A percentile compares a stretch with the other conserved stretches of the same genome.
Conservation (phyloP, 2,888 invertebrate species). For the Erannis defoliaria region DNA sequence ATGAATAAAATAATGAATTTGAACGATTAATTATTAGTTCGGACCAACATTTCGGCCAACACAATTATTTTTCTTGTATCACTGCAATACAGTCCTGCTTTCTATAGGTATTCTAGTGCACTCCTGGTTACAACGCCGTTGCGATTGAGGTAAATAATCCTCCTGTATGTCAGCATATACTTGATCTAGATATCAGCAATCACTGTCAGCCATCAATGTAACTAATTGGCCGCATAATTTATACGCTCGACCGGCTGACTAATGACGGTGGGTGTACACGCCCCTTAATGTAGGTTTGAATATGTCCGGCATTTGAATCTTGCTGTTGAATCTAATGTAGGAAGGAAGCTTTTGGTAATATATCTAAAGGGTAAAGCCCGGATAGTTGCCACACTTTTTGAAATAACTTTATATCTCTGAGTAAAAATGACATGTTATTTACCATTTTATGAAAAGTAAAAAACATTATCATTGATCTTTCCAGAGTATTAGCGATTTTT, state of each 20-base stretch:
- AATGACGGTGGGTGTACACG: slow-evolving; percentile 58
- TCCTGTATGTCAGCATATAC: slow-evolving; percentile 42
- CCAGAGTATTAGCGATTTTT: no score
- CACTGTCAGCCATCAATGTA: slow-evolving; percentile 73
- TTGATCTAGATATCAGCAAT: slow-evolving; percentile 70
- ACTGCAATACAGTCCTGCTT: no score
- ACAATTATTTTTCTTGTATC: no score
- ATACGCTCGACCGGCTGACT: slow-evolving; percentile 72
- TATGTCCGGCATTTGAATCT: neutral
- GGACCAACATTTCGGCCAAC: no score
- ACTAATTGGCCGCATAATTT: slow-evolving; percentile 81
- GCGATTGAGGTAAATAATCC: slow-evolving; percentile 12
- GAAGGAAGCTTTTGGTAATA: neutral
- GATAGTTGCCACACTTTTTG: no score
- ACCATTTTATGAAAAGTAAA: no score
- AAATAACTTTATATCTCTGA: no score
- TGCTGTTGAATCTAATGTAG: neutral
- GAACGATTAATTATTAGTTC: no score
- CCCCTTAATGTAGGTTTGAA: slow-evolving; percentile 26
- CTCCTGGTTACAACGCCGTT: neutral
- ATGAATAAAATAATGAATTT: no score
- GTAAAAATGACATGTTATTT: no score
- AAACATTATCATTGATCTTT: no score
- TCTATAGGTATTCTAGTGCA: neutral
- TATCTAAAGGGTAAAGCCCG: no score